Evolutionary conservation across 2,888 invertebrate species (phyloP), one percentile per base, ranked within the genome.

Genomic region (Drosophila niveifrons): DNA sequence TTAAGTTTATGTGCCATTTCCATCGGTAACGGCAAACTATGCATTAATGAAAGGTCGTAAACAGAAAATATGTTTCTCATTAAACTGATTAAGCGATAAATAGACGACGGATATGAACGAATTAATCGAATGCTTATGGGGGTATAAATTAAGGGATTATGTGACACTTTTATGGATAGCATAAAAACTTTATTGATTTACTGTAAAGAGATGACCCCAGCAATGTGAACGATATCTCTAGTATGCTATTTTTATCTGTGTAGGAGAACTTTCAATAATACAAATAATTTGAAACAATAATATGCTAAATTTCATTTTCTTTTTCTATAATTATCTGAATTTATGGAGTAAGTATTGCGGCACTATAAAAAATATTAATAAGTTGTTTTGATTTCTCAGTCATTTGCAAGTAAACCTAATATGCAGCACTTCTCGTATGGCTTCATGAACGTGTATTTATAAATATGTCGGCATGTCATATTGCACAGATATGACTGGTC

Each of bases 31-130:
- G 17, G 59, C 62, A 23, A 68, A 75, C 50, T 78, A 50, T 51
- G 62, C 64, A 47, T 51, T 70, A 67, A 65, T 48, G 53, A 64
- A 58, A 48, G 53, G 66, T 63, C 79, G 76, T 84, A 71, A 87
- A 82, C 55, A 50, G 51, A 44, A 72, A 68, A 69, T 66, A 68
- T 76, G 51, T 46, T 64, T 29, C 51, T 51, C 75, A 72, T 75
- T 77, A 67, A 68, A 69, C 79, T 73, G 79, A 82, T 87, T 87
- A 76, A 76, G 73, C 73, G 51, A 82, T 87, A 84, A 84, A 87
- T 81, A 34, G 44, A 15, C 52, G 59, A 69, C 17, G 17, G 56
- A 48, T 56, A 47, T 15, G n/a, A 36, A 57, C 50, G 63, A 70
- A 81, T 72, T 65, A 62, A 74, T 61, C 55, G 65, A 58, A 58